Percentiles rank a stretch among this genome's conserved stretches.
phyloP scores from a whole-genome alignment of 2,797 vertebrate species.

The Channa striata region DNA sequence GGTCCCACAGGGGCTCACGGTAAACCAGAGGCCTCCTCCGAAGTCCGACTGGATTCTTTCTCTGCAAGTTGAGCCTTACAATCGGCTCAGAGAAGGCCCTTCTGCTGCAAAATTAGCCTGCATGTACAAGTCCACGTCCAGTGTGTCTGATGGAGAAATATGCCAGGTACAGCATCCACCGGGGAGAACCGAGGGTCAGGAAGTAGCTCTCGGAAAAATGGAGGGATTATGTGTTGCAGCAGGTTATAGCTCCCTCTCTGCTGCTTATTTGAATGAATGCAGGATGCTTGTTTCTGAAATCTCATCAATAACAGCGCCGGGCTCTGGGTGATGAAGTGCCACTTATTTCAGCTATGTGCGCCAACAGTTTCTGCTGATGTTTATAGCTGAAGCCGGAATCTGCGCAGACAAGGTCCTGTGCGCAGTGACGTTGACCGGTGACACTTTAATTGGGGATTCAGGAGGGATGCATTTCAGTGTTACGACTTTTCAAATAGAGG shows the following conservation, averaged over 20 bases:
- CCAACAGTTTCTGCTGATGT: slow-evolving; percentile 39
- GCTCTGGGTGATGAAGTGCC: slow-evolving; percentile 70
- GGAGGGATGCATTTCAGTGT: slow-evolving; percentile 22
- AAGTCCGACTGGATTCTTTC: slow-evolving; percentile 22
- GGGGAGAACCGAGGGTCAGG: slow-evolving; percentile 48
- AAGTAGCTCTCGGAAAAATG: slow-evolving; percentile 51
- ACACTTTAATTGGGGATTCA: slow-evolving; percentile 36
- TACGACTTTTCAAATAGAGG: slow-evolving; percentile 26
- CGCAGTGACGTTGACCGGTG: slow-evolving; percentile 10
- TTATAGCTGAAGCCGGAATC: slow-evolving; percentile 53
- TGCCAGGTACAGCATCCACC: slow-evolving; percentile 45
- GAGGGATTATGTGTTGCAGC: slow-evolving; percentile 64
- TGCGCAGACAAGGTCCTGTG: slow-evolving; percentile 46
- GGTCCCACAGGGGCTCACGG: slow-evolving; percentile 63
- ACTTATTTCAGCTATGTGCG: slow-evolving; percentile 62
- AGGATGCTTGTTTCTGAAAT: slow-evolving; percentile 62
- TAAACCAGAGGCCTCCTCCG: slow-evolving; percentile 69
- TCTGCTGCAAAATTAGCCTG: background rate
- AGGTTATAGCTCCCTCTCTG: slow-evolving; percentile 65
- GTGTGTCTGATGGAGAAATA: slow-evolving; percentile 42
- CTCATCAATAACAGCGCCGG: slow-evolving; percentile 59
- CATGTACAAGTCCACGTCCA: slow-evolving; percentile 4
- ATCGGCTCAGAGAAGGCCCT: slow-evolving; percentile 7
- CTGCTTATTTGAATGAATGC: slow-evolving; percentile 61
- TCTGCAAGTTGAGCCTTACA: slow-evolving; percentile 4